Evolutionary conservation across 2,888 invertebrate genomes (phyloP).

Genomic region (Drosophila recens): DNA sequence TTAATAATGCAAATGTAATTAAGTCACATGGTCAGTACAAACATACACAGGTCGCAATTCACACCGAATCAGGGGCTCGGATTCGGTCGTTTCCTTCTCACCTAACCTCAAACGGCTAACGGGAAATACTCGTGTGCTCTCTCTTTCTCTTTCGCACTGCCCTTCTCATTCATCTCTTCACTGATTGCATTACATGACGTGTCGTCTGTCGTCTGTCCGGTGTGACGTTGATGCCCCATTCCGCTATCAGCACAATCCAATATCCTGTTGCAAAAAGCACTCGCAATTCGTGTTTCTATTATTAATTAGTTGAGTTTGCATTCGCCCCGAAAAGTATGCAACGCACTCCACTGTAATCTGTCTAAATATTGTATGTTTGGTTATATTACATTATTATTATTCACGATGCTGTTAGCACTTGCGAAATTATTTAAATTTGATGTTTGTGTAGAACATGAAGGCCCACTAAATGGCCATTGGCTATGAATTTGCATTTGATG

Average conservation of each 20-base stretch:
- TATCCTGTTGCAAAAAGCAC: slow-evolving; percentile 28
- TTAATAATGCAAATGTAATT: slow-evolving; percentile 84
- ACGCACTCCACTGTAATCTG: slow-evolving; percentile 17
- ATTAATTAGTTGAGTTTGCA: slow-evolving; percentile 37
- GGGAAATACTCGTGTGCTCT: slow-evolving; percentile 1
- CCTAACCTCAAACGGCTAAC: slow-evolving; percentile 32
- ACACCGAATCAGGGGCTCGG: slow-evolving; percentile 14
- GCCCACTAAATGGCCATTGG: slow-evolving; percentile 19
- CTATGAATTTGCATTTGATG: slow-evolving; percentile 27
- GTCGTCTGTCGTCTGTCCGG: slow-evolving; percentile 7
- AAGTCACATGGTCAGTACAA: slow-evolving; percentile 69
- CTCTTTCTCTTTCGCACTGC: background rate
- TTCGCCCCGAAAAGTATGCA: slow-evolving; percentile 23
- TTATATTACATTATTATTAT: slow-evolving; percentile 36
- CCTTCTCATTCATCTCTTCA: background rate
- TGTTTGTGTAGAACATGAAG: slow-evolving; percentile 12
- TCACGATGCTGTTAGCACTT: slow-evolving; percentile 24
- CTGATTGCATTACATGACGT: slow-evolving; percentile 37
- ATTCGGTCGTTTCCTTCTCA: background rate
- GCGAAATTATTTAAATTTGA: slow-evolving; percentile 39
- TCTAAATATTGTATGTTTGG: slow-evolving; percentile 20
- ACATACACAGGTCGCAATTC: slow-evolving; percentile 30
- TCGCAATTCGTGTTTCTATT: slow-evolving; percentile 19
- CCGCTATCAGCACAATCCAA: slow-evolving; percentile 27
- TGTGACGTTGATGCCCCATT: slow-evolving; percentile 20